phyloP scores from a whole-genome alignment of 2,113 vertebrate species.

The Tamias sibiricus region DNA sequence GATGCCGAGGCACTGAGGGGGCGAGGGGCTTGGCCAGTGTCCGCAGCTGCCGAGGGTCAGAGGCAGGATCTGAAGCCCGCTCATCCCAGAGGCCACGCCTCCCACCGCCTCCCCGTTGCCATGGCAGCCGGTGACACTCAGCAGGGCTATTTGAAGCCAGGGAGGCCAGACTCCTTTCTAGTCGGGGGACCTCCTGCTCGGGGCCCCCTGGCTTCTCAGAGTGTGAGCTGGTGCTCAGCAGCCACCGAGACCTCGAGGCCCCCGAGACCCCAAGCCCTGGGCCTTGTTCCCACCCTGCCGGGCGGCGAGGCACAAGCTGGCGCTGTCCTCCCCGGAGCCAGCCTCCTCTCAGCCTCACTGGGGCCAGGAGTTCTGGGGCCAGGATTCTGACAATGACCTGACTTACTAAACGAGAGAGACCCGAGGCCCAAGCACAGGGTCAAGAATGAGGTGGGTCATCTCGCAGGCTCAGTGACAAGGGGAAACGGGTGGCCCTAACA shows the following conservation, averaged over 20 bases:
- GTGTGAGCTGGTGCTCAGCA: background rate
- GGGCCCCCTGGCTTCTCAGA: background rate
- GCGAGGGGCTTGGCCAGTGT: background rate
- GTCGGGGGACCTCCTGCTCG: background rate
- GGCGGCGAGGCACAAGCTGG: background rate
- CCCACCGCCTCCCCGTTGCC: accelerated
- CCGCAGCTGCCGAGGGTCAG: background rate
- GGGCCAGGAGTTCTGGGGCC: background rate
- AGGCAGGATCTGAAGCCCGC: background rate
- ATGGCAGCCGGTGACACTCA: accelerated
- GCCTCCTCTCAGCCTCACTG: background rate
- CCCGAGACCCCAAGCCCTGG: background rate
- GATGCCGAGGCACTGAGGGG: background rate
- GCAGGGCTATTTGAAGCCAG: accelerated
- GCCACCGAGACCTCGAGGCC: too few relatives aligned
- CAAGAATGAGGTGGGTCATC: conserved; percentile 50
- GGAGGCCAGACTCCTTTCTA: background rate
- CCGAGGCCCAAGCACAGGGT: conserved; percentile 16
- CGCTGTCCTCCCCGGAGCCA: background rate
- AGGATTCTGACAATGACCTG: conserved; percentile 61
- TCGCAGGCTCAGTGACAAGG: background rate
- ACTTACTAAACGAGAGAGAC: conserved; percentile 45
- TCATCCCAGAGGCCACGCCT: background rate
- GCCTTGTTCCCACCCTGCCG: background rate
- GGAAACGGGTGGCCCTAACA: conserved; percentile 33